Evolutionary conservation across 2,113 vertebrate species (phyloP).

Genomic region (Anarhynchus alexandrinus): DNA sequence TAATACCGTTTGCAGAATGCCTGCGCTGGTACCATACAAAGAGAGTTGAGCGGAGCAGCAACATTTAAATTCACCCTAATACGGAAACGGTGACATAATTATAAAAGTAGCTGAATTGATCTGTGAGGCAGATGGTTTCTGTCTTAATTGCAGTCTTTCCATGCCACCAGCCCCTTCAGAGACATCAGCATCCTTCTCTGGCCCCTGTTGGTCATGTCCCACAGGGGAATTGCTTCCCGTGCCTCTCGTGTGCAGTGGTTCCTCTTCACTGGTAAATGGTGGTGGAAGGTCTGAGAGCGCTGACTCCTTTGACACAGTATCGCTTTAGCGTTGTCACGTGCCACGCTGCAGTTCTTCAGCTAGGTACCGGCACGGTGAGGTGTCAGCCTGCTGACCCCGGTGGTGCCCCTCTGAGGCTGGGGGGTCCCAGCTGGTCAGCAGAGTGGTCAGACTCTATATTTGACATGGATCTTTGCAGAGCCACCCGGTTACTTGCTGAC

Average conservation of each 20-base stretch:
- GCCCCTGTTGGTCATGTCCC: neutral
- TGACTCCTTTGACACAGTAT: fast-evolving
- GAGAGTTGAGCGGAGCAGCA: neutral
- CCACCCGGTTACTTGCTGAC: neutral
- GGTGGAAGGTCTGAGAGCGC: neutral
- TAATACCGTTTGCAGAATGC: neutral
- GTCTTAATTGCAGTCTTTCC: neutral
- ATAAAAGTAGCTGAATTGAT: neutral
- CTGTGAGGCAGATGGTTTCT: neutral
- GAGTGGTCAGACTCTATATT: neutral
- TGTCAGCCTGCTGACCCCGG: neutral
- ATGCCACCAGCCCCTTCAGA: neutral
- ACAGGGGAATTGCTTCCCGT: neutral
- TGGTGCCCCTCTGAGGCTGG: neutral
- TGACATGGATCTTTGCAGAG: neutral
- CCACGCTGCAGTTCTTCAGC: neutral
- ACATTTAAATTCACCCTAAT: neutral
- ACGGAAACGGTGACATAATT: neutral
- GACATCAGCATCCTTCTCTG: neutral
- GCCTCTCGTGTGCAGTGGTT: fast-evolving
- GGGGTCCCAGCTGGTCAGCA: neutral
- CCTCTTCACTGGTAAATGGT: neutral
- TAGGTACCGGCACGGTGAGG: fast-evolving
- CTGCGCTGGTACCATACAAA: neutral
- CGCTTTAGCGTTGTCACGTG: neutral